phyloP scores from a whole-genome alignment of 2,888 invertebrate species.

The Drosophila neoperkinsi region DNA sequence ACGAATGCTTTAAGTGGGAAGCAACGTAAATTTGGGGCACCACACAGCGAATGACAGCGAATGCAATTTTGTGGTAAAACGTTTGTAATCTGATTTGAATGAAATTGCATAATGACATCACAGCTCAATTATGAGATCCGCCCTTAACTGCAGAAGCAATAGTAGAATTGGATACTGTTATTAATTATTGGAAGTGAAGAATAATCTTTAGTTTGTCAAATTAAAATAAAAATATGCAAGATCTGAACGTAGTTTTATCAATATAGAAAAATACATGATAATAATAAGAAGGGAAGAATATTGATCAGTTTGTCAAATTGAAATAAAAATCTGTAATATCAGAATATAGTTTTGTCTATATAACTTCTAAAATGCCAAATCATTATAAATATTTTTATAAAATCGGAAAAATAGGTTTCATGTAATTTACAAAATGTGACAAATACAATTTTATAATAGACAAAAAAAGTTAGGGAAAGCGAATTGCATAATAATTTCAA shows the following conservation, averaged over 20 bases:
- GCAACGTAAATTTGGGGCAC: neutral
- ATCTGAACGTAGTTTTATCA: neutral
- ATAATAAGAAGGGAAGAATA: neutral
- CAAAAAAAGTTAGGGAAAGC: neutral
- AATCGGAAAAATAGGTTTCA: neutral
- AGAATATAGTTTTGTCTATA: neutral
- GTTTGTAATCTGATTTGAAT: constrained; percentile 67
- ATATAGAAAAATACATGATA: neutral
- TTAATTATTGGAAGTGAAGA: neutral
- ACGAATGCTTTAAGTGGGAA: constrained; percentile 6
- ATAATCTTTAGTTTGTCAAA: neutral
- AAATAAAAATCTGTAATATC: neutral
- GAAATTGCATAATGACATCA: constrained; percentile 48
- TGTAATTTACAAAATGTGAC: too few species aligned
- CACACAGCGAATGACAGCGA: constrained; percentile 50
- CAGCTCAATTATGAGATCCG: constrained; percentile 37
- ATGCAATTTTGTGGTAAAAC: constrained; percentile 68
- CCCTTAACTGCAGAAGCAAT: constrained; percentile 15
- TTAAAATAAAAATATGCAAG: neutral
- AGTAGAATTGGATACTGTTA: constrained; percentile 8
- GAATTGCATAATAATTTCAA: neutral
- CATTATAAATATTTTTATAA: neutral
- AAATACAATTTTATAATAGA: neutral
- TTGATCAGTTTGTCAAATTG: neutral
- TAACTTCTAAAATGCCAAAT: neutral